Conservation (phyloP, 2,888 invertebrate genomes). For the Nomada ruficornis region DNA sequence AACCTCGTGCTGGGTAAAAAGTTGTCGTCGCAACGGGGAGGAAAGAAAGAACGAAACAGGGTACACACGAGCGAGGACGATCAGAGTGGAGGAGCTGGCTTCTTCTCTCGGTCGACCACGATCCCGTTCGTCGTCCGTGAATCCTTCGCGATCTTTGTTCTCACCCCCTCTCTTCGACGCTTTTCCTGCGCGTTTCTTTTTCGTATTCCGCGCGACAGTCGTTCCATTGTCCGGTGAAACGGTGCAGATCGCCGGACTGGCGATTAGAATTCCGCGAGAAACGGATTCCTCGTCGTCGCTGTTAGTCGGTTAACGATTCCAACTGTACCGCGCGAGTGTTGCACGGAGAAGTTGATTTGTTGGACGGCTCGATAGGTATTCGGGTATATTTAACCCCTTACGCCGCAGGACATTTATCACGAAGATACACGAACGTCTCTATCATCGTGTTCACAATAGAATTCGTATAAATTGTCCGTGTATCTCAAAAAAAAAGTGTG, state of each 20-base stretch:
- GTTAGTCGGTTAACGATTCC: slow-evolving; percentile 54
- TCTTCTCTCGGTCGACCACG: slow-evolving; percentile 37
- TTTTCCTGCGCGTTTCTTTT: slow-evolving; percentile 40
- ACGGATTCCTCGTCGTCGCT: slow-evolving; percentile 47
- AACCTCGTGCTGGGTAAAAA: slow-evolving; percentile 72
- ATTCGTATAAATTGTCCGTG: no score
- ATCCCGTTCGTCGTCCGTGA: slow-evolving; percentile 48
- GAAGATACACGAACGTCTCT: no score
- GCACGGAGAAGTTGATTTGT: slow-evolving; percentile 32
- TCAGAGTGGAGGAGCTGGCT: slow-evolving; percentile 9
- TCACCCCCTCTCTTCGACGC: slow-evolving; percentile 11
- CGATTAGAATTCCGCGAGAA: slow-evolving; percentile 62
- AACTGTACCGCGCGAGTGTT: slow-evolving; percentile 46
- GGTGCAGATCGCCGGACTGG: slow-evolving; percentile 21
- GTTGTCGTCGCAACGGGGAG: slow-evolving; percentile 64
- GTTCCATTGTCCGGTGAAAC: slow-evolving; percentile 46
- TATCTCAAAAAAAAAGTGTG: no score
- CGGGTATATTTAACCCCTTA: no score
- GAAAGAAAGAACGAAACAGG: slow-evolving; percentile 46
- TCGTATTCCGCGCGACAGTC: slow-evolving; percentile 40
- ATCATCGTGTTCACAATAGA: no score
- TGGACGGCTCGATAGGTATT: neutral
- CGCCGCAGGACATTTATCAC: no score
- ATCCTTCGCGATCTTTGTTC: slow-evolving; percentile 35
- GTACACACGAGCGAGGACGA: slow-evolving; percentile 30